phyloP scores from a whole-genome alignment of 64 coral and sea anemone species.

The Montipora sp. region DNA sequence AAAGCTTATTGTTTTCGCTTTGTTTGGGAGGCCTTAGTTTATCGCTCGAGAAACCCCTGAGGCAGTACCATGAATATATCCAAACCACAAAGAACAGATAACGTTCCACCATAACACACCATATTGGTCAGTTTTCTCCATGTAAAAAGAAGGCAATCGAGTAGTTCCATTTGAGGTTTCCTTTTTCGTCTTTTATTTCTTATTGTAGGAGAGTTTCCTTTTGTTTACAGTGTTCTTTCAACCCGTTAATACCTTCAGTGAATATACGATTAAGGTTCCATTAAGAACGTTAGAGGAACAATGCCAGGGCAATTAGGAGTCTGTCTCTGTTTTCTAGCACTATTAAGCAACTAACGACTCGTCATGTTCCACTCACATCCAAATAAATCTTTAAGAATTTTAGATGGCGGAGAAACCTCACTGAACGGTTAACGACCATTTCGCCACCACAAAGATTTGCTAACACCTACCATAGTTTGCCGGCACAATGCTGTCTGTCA shows the following conservation, averaged over 20 bases:
- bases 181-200: neutral
- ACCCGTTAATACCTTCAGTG: constrained; percentile 43
- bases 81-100: neutral
- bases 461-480: too few relatives aligned
- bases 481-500: too few relatives aligned
- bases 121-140: neutral
- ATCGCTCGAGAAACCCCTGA: constrained; percentile 12
- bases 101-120: constrained; percentile 14
- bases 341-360: constrained; percentile 43
- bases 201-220: neutral
- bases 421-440: neutral
- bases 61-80: constrained; percentile 24
- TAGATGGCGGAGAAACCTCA: neutral
- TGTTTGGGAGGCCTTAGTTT: constrained; percentile 27
- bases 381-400: neutral
- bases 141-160: neutral
- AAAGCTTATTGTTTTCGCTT: constrained; percentile 25
- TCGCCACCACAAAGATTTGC: too few relatives aligned
- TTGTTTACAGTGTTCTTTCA: constrained; percentile 29
- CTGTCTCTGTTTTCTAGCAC: constrained; percentile 7
- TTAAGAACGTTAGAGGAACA: constrained; percentile 54
- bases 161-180: neutral
- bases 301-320: constrained; percentile 37
- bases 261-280: constrained; percentile 54
- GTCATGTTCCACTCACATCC: constrained; percentile 16